These are phyloP conservation scores for Phrynocephalus versicolor DNA, from an alignment of 2,113 vertebrate species.

Conservation along the genomic window DNA sequence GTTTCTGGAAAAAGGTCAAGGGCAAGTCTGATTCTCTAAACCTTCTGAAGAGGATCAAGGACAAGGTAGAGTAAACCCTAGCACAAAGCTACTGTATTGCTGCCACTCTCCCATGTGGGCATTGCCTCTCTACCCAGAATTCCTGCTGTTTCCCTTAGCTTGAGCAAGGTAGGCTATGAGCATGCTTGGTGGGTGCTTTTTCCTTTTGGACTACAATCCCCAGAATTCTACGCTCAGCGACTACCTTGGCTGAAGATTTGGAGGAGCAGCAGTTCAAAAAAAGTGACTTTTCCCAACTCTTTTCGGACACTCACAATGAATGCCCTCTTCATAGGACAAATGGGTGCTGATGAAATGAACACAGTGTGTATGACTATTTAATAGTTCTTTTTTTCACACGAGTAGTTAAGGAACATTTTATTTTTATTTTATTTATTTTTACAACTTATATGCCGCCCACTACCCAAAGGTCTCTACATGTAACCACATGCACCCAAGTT, in stretches of 20 bases:
- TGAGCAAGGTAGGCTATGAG: neutral
- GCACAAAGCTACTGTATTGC: neutral
- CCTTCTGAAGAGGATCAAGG: neutral
- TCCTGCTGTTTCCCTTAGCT: neutral
- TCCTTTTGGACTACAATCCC: no score
- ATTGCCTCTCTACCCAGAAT: no score
- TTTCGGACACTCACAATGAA: neutral
- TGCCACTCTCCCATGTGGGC: neutral
- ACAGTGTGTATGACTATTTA: neutral
- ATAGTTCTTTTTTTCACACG: neutral
- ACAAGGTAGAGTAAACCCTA: neutral
- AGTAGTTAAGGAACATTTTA: neutral
- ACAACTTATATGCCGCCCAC: no score
- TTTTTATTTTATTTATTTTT: no score
- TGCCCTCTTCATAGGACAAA: neutral
- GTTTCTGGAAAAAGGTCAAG: neutral
- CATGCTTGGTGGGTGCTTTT: neutral
- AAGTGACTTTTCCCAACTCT: no score
- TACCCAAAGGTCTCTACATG: no score
- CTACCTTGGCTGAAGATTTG: no score
- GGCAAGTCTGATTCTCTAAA: neutral
- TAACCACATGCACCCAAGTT: neutral
- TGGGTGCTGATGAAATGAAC: neutral
- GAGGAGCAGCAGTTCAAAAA: no score
- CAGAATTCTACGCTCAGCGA: no score